Conservation (phyloP, 1,140 invertebrate species). For the Hetaerina americana region DNA sequence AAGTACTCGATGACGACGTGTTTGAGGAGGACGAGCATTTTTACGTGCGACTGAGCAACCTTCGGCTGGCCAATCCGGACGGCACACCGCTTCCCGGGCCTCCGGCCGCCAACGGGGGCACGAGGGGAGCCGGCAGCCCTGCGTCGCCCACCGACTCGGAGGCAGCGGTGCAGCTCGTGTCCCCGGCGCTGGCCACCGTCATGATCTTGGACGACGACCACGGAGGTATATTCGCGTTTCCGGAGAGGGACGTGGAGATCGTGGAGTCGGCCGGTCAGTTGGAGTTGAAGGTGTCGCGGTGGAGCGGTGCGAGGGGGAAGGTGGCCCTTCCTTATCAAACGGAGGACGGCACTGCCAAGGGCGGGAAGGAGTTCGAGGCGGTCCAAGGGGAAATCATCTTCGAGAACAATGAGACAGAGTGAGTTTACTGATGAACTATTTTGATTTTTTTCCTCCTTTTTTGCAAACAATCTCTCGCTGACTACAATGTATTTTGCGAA, state of each 20-base stretch:
- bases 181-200: slow-evolving; percentile 84
- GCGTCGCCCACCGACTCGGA: slow-evolving; percentile 31
- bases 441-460: too few species aligned
- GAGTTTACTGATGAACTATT: too few species aligned
- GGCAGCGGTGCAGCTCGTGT: slow-evolving; percentile 52
- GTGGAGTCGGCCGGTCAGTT: slow-evolving; percentile 84
- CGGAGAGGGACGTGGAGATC: slow-evolving; percentile 67
- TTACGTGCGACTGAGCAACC: slow-evolving; percentile 64
- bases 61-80: slow-evolving; percentile 27
- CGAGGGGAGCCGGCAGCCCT: slow-evolving; percentile 4
- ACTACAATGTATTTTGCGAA: too few species aligned
- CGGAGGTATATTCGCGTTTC: slow-evolving; percentile 90
- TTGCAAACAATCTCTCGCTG: too few species aligned
- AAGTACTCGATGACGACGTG: slow-evolving; percentile 96
- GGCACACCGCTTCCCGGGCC: slow-evolving; percentile 12
- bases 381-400: slow-evolving; percentile 75
- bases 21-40: slow-evolving; percentile 99
- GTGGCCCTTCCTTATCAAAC: slow-evolving; percentile 84
- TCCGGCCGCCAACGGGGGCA: slow-evolving; percentile 8
- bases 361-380: slow-evolving; percentile 74
- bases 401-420: slow-evolving; percentile 98
- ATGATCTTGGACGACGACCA: slow-evolving; percentile 99
- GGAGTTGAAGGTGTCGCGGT: slow-evolving; percentile 66
- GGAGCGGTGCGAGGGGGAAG: slow-evolving; percentile 81
- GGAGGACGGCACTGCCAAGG: slow-evolving; percentile 83